Conservation (phyloP, 2,797 vertebrate species). For the Trachops cirrhosus region DNA sequence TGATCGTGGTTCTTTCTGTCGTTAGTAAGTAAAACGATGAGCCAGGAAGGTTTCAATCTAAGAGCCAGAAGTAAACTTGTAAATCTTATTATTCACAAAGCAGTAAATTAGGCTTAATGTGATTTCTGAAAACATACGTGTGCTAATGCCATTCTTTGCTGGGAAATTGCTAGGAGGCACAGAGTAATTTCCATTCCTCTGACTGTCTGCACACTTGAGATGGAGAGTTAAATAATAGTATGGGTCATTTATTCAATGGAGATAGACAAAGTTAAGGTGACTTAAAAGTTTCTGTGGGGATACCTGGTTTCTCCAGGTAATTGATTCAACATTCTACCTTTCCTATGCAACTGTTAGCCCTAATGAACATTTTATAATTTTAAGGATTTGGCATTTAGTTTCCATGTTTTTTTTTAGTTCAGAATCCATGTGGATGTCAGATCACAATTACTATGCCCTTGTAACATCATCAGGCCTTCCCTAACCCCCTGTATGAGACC, state of each 20-base stretch:
- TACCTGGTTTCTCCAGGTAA: not conserved
- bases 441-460: not conserved
- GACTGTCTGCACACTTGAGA: not conserved
- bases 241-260: not conserved
- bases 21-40: slow-evolving; percentile 88
- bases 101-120: not conserved
- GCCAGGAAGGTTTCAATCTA: not conserved
- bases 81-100: not conserved
- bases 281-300: not conserved
- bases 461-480: not conserved
- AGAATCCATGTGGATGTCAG: not conserved
- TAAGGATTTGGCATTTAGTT: not conserved
- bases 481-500: not conserved
- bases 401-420: not conserved
- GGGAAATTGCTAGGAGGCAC: not conserved
- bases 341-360: not conserved
- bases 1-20: slow-evolving; percentile 94
- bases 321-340: not conserved
- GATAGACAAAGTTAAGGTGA: not conserved
- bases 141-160: not conserved
- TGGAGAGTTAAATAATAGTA: not conserved
- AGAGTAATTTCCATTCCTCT: not conserved
- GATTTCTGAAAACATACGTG: not conserved
- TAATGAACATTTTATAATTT: not conserved
- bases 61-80: not conserved